These are phyloP conservation scores for Icerya purchasi DNA, from an alignment of 2,888 invertebrate genomes.

Conservation along the genomic window DNA sequence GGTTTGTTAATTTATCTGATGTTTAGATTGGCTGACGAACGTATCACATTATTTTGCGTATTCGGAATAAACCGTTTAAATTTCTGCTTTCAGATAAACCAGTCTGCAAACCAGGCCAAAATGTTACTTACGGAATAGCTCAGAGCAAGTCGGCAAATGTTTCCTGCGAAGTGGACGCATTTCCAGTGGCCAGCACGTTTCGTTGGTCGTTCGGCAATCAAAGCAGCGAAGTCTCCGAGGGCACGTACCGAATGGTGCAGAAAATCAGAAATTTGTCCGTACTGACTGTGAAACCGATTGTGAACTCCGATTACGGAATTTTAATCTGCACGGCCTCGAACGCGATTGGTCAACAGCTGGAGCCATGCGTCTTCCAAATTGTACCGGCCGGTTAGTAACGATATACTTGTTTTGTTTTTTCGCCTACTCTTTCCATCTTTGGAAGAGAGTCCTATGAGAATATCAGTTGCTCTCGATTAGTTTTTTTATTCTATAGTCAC, in stretches of 20 bases:
- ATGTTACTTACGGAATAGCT: constrained; percentile 62
- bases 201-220: constrained; percentile 81
- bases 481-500: too few relatives aligned
- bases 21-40: too few relatives aligned
- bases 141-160: constrained; percentile 58
- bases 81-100: constrained; percentile 46
- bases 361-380: constrained; percentile 51
- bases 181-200: constrained; percentile 59
- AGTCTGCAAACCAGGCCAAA: constrained; percentile 49
- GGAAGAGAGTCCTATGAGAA: too few relatives aligned
- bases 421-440: too few relatives aligned
- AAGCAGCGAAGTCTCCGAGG: constrained; percentile 38
- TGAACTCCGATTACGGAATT: constrained; percentile 51
- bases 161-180: constrained; percentile 63
- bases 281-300: constrained; percentile 50
- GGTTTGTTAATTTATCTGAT: too few relatives aligned
- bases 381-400: constrained; percentile 42
- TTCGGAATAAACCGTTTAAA: too few relatives aligned
- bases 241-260: constrained; percentile 23
- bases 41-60: too few relatives aligned
- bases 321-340: constrained; percentile 53
- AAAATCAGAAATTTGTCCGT: constrained; percentile 24
- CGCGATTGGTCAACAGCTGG: constrained; percentile 44
- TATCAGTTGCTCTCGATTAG: too few relatives aligned
- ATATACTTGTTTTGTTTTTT: too few relatives aligned